Evolutionary conservation across 2,113 vertebrate genomes (phyloP).

Genomic region (Engystomops pustulosus): DNA sequence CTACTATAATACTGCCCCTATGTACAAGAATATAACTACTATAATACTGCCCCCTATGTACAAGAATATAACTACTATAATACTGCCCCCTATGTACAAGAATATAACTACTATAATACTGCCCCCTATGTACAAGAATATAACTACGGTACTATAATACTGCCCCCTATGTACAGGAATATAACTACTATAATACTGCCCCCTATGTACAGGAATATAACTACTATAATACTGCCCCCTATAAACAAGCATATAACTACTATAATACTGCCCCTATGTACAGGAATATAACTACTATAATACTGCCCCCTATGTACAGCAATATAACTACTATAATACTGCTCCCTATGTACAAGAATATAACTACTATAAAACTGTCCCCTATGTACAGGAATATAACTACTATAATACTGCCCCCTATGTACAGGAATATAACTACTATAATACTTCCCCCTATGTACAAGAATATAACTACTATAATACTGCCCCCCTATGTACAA

Average conservation of each 20-base stretch:
- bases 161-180: not conserved
- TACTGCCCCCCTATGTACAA: no score
- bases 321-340: no score
- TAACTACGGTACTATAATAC: slow-evolving; percentile 4
- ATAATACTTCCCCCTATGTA: not conserved
- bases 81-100: not conserved
- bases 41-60: not conserved
- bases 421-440: slow-evolving; percentile 8
- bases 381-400: no score
- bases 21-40: slow-evolving; percentile 7
- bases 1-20: slow-evolving; percentile 10
- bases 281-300: no score
- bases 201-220: slow-evolving; percentile 2
- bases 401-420: not conserved
- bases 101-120: slow-evolving; percentile 22
- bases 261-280: not conserved
- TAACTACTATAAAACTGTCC: no score
- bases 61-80: slow-evolving; percentile 17
- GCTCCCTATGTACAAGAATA: no score
- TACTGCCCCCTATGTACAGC: no score
- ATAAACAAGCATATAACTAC: not conserved
- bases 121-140: slow-evolving; percentile 1
- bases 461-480: no score
- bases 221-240: not conserved
- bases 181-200: not conserved